Conservation (phyloP, 2,797 vertebrate species). For the Centropyge bicolor region DNA sequence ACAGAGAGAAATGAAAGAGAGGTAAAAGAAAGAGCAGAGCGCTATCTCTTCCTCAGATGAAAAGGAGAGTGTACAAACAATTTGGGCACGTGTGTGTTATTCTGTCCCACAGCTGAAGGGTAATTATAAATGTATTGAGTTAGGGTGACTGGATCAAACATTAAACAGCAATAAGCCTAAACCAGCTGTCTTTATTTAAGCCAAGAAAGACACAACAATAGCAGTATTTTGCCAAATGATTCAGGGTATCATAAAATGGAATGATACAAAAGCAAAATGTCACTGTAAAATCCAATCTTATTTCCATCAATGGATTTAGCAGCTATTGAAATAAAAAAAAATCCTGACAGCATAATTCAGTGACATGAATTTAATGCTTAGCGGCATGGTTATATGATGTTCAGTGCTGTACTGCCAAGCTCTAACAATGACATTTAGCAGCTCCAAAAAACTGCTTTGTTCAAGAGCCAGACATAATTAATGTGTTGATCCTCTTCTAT, state of each 20-base stretch:
- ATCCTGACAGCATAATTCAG: constrained; percentile 59
- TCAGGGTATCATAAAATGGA: constrained; percentile 34
- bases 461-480: constrained; percentile 77
- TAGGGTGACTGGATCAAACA: constrained; percentile 67
- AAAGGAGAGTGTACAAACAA: constrained; percentile 78
- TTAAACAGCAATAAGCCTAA: constrained; percentile 56
- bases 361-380: constrained; percentile 58
- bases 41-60: constrained; percentile 79
- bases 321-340: constrained; percentile 54
- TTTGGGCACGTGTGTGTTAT: constrained; percentile 55
- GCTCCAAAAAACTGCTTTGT: constrained; percentile 79
- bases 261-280: constrained; percentile 33
- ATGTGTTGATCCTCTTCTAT: constrained; percentile 70
- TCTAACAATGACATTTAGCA: constrained; percentile 74
- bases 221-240: constrained; percentile 40
- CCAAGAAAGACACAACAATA: constrained; percentile 49
- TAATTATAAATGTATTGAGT: constrained; percentile 75
- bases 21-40: constrained; percentile 57
- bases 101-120: constrained; percentile 62
- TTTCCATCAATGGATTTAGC: constrained; percentile 60
- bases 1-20: constrained; percentile 71
- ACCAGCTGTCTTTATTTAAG: constrained; percentile 67
- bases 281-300: constrained; percentile 59
- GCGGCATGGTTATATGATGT: constrained; percentile 68
- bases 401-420: constrained; percentile 56